phyloP scores from a whole-genome alignment of 2,888 invertebrate species.

The Hylaea fasciaria region DNA sequence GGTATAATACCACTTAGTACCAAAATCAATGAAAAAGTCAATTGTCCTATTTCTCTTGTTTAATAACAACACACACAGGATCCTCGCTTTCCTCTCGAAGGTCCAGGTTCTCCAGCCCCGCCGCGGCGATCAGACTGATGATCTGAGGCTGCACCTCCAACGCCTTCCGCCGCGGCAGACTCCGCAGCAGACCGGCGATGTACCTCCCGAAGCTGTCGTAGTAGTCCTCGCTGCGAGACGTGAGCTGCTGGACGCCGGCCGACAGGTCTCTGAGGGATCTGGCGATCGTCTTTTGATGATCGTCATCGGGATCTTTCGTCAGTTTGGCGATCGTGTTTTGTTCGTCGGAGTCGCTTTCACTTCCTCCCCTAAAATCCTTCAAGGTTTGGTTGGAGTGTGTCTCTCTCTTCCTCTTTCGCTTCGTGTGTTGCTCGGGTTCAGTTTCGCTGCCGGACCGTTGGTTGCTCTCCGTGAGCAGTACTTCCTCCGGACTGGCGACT shows the following conservation, averaged over 20 bases:
- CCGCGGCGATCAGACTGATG: slow-evolving; percentile 39
- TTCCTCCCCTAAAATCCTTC: no score
- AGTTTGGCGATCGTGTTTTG: background rate
- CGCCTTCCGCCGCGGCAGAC: slow-evolving; percentile 51
- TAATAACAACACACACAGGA: background rate
- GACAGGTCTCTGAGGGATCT: slow-evolving; percentile 15
- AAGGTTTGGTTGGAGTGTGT: no score
- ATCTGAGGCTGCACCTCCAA: slow-evolving; percentile 55
- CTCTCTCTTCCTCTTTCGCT: background rate
- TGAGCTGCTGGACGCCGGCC: slow-evolving; percentile 13
- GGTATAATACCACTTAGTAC: no score
- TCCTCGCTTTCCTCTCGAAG: background rate
- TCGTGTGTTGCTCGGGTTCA: slow-evolving; percentile 1
- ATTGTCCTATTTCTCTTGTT: background rate
- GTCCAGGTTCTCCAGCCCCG: background rate
- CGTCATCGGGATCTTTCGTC: background rate
- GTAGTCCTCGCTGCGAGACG: slow-evolving; percentile 43
- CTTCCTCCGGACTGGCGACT: slow-evolving; percentile 10
- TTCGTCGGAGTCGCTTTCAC: slow-evolving; percentile 18
- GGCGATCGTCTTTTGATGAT: slow-evolving; percentile 1
- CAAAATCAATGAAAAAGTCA: background rate
- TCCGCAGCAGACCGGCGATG: slow-evolving; percentile 55
- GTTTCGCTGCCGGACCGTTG: background rate
- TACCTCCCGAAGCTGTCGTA: slow-evolving; percentile 61
- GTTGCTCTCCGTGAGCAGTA: background rate